Evolutionary conservation across 2,113 vertebrate species (phyloP), one percentile per base, ranked within the genome.

Genomic region (Pachyramphus minor): DNA sequence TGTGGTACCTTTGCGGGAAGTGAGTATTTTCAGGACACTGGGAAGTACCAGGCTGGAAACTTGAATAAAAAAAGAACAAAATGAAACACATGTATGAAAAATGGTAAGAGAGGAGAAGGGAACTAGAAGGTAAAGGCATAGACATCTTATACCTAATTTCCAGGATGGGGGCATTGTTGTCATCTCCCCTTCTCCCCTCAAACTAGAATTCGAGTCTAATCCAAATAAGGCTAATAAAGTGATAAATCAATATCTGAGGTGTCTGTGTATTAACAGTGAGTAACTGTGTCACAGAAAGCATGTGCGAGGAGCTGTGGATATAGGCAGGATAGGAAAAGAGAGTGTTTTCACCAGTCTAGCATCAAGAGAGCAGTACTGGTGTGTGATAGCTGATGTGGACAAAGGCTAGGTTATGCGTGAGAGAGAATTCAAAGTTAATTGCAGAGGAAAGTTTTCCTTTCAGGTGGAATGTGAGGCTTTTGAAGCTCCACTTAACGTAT

Each of bases 381-480:
- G 8, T 8, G 2, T 84, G 31, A 47, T 45, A 56, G 35, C 35
- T n/a, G 27, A 45, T 67, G 25, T 35, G 81, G 74, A 78, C 53
- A 52, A 79, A 78, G 64, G 19, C 44, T 53, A 41, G 17, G 27
- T 63, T 82, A 50, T 33, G 23, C 14, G 14, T n/a, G 31, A 83
- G 53, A n/a, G 45, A 50, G 35, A 81, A 55, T 74, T 60, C 73
- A 49, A 60, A 82, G 17, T 85, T 85, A 92, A 69, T 84, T 81
- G 20, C 24, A 66, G 53, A 39, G 44, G 23, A 79, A 82, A 17
- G 4, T 49, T 84, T 89, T 74, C n/a, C 55, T 81, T 78, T 81
- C 41, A 71, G 28, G 35, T 68, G 39, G 35, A 12, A 17, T 67
- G 21, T 12, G 68, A 71, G 18, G 39, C 56, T 87, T 88, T 71